Evolutionary conservation across 2,888 invertebrate genomes (phyloP).

Genomic region (Cephus sareptanus): DNA sequence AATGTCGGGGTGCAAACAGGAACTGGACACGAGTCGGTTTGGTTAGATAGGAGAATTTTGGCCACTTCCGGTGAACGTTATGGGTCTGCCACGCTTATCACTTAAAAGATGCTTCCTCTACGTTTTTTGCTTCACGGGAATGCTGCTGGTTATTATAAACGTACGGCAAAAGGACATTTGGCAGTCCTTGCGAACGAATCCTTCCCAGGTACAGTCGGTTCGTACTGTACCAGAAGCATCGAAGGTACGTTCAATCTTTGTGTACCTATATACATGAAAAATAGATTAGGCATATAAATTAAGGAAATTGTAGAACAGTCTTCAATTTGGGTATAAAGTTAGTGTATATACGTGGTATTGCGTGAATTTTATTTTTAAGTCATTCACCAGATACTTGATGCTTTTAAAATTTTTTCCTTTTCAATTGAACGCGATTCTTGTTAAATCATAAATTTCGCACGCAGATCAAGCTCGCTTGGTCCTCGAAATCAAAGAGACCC

Average conservation of each 20-base stretch:
- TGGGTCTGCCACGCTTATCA: slow-evolving; percentile 71
- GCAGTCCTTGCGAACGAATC: slow-evolving; percentile 57
- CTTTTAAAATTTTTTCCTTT: background rate
- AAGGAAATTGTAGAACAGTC: background rate
- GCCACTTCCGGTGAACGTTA: slow-evolving; percentile 44
- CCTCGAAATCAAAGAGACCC: slow-evolving; percentile 45
- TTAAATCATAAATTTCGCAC: slow-evolving; percentile 36
- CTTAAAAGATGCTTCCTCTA: slow-evolving; percentile 71
- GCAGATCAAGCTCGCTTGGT: slow-evolving; percentile 51
- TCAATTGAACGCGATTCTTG: background rate
- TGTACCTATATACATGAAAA: background rate
- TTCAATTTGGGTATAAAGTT: background rate
- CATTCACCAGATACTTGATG: background rate
- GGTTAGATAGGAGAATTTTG: background rate
- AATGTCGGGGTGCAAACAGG: slow-evolving; percentile 14
- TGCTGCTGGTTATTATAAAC: slow-evolving; percentile 69
- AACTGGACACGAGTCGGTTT: slow-evolving; percentile 14
- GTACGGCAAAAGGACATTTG: slow-evolving; percentile 64
- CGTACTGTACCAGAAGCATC: slow-evolving; percentile 37
- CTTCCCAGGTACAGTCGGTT: slow-evolving; percentile 40
- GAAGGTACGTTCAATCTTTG: slow-evolving; percentile 41
- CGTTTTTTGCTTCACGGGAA: slow-evolving; percentile 68
- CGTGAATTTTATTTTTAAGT: background rate
- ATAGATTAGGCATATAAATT: background rate
- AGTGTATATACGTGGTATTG: background rate